Conservation (phyloP, 1,140 invertebrate genomes). For the Hirudo medicinalis region DNA sequence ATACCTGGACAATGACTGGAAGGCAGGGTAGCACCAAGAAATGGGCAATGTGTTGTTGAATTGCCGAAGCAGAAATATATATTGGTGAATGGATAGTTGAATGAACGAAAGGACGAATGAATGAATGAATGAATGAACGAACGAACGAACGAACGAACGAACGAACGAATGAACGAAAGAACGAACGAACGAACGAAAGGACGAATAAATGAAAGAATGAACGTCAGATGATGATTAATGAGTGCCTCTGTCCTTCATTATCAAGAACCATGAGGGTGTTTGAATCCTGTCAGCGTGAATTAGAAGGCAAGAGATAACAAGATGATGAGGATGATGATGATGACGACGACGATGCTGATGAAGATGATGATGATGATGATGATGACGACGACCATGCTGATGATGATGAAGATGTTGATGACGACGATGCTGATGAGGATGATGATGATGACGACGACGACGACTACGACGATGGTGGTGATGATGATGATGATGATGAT, state of each 20-base stretch:
- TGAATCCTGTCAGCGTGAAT: background rate
- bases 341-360: conserved; percentile 1
- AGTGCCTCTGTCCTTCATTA: too few relatives aligned
- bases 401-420: background rate
- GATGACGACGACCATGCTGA: background rate
- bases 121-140: too few relatives aligned
- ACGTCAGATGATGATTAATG: too few relatives aligned
- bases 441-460: background rate
- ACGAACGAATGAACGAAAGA: too few relatives aligned
- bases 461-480: background rate
- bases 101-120: too few relatives aligned
- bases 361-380: conserved; percentile 3
- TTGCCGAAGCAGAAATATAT: background rate
- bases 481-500: background rate
- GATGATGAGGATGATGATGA: conserved; percentile 9
- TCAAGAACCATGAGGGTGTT: too few relatives aligned
- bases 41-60: background rate
- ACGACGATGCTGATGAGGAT: conserved; percentile 1
- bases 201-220: too few relatives aligned
- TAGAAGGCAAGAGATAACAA: background rate
- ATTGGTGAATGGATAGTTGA: background rate
- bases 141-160: too few relatives aligned
- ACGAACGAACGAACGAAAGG: too few relatives aligned
- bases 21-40: background rate
- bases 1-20: too few relatives aligned